phyloP scores from a whole-genome alignment of 2,113 vertebrate species.

The Myocastor coypus region DNA sequence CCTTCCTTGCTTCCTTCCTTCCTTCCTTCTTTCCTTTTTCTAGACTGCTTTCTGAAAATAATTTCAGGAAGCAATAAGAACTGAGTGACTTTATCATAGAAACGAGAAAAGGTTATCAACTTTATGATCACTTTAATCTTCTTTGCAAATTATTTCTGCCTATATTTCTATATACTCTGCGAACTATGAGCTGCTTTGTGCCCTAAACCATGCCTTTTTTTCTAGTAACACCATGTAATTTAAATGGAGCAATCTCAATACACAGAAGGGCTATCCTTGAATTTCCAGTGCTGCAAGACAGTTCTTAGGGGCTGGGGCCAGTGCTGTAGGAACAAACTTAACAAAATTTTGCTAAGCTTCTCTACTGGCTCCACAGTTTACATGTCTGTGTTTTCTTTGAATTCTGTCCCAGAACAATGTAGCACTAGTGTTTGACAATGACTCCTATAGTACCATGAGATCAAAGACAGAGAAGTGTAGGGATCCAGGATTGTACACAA shows the following conservation, averaged over 20 bases:
- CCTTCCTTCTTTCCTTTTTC: not conserved
- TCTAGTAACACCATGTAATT: not conserved
- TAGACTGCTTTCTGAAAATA: constrained; percentile 58
- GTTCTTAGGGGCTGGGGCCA: not conserved
- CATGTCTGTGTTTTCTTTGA: not conserved
- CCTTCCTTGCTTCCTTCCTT: no score
- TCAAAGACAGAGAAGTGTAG: not conserved
- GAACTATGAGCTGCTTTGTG: constrained; percentile 56
- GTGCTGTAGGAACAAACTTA: not conserved
- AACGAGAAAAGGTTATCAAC: not conserved
- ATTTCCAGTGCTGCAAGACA: not conserved
- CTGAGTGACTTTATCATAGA: constrained; percentile 5
- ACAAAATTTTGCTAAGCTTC: not conserved
- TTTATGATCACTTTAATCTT: constrained; percentile 54
- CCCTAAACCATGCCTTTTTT: constrained; percentile 26
- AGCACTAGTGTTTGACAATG: not conserved
- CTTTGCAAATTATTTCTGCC: constrained; percentile 62
- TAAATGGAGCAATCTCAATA: not conserved
- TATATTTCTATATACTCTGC: constrained; percentile 75
- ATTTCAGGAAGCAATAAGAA: constrained; percentile 46
- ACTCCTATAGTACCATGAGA: not conserved
- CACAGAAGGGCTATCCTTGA: not conserved
- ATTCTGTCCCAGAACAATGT: not conserved
- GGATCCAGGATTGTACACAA: not conserved
- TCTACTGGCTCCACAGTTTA: not conserved